A percentile compares a stretch with the other conserved stretches of the same genome.
phyloP scores from a whole-genome alignment of 2,113 vertebrate species.

The Hyaena hyaena region DNA sequence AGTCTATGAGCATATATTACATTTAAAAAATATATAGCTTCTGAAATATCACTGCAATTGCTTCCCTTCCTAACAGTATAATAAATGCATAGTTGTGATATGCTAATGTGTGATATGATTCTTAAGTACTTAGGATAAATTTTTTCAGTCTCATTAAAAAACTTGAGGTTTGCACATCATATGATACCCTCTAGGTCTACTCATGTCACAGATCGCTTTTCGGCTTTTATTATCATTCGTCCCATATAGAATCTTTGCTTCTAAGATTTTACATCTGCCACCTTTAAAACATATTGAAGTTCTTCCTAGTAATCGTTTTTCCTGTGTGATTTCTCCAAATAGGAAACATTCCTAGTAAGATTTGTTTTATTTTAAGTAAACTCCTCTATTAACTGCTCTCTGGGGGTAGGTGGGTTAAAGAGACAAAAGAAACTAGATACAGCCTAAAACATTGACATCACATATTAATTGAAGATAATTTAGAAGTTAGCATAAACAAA shows the following conservation, averaged over 20 bases:
- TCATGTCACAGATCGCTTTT: background rate
- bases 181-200: background rate
- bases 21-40: constrained; percentile 84
- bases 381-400: background rate
- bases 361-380: constrained; percentile 65
- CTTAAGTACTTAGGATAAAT: constrained; percentile 49
- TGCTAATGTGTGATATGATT: constrained; percentile 57
- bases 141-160: constrained; percentile 28
- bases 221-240: constrained; percentile 31
- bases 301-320: constrained; percentile 25
- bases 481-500: constrained; percentile 11
- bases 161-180: background rate
- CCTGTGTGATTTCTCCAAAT: constrained; percentile 37
- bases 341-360: background rate
- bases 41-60: constrained; percentile 73
- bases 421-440: constrained; percentile 4
- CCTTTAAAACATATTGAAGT: constrained; percentile 34
- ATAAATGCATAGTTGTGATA: constrained; percentile 76
- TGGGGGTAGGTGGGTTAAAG: background rate
- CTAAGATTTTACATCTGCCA: constrained; percentile 21
- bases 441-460: constrained; percentile 56
- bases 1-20: constrained; percentile 84
- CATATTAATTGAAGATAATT: constrained; percentile 39
- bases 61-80: constrained; percentile 76
- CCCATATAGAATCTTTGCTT: background rate